A percentile compares a stretch with the other conserved stretches of the same genome.
phyloP scores from a whole-genome alignment of 2,797 vertebrate genomes.

The Scolopax bukidnonensis region DNA sequence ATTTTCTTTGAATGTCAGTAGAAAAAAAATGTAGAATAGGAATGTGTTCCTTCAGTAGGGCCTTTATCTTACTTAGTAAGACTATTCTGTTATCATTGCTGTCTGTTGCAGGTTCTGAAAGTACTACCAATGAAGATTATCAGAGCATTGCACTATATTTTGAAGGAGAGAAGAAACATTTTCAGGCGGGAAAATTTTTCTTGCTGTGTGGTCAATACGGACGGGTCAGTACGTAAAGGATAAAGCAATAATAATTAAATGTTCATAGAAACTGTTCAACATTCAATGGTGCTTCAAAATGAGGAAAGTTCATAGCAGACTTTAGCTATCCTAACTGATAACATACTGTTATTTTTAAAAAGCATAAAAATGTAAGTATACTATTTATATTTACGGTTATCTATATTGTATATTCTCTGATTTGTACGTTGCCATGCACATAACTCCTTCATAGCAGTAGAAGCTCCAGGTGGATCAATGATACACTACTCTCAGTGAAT shows the following conservation, averaged over 20 bases:
- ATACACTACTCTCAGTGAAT: fast-evolving
- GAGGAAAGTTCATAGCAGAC: background rate
- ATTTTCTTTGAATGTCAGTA: background rate
- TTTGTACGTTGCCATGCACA: background rate
- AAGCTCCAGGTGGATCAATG: background rate
- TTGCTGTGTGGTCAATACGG: slow-evolving; percentile 92
- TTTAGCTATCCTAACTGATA: background rate
- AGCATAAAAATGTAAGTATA: background rate
- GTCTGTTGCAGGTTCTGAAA: slow-evolving; percentile 83
- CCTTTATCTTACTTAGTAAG: background rate
- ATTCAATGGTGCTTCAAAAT: background rate
- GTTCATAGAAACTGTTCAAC: background rate
- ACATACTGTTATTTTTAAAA: background rate
- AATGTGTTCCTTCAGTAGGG: background rate
- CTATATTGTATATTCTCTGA: background rate
- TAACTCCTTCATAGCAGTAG: background rate
- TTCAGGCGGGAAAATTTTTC: slow-evolving; percentile 96
- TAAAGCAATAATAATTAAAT: background rate
- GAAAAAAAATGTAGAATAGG: background rate
- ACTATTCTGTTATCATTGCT: background rate
- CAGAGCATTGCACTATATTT: slow-evolving; percentile 98
- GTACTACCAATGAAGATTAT: slow-evolving; percentile 90
- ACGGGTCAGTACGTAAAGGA: slow-evolving; percentile 81
- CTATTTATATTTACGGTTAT: background rate
- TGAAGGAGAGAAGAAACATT: slow-evolving; percentile 94